These are phyloP conservation scores for Hirtodrosophila confusa DNA, from an alignment of 2,888 invertebrate species.

Conservation along the genomic window DNA sequence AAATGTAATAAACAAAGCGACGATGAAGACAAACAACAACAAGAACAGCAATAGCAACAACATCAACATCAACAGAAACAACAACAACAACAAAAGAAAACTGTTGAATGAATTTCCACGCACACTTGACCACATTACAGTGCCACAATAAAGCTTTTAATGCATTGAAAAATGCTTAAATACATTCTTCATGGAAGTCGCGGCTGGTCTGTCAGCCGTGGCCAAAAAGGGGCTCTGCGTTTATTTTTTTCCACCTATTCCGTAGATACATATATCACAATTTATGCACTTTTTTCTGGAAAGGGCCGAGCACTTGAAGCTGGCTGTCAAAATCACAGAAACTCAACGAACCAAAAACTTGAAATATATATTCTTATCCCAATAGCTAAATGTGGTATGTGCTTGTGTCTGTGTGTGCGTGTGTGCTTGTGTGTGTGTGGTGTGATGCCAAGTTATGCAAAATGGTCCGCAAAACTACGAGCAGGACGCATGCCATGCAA, in stretches of 20 bases:
- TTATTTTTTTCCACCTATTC: constrained; percentile 29
- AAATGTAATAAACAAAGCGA: constrained; percentile 76
- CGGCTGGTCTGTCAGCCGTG: constrained; percentile 2
- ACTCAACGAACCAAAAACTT: constrained; percentile 76
- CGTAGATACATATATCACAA: constrained; percentile 38
- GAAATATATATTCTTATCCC: constrained; percentile 53
- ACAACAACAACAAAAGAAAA: constrained; percentile 10
- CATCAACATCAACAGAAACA: constrained; percentile 5
- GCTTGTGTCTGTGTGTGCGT: constrained; percentile 28
- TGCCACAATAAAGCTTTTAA: constrained; percentile 31
- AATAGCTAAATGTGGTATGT: constrained; percentile 52
- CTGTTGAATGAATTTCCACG: constrained; percentile 58
- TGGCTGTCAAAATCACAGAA: constrained; percentile 73
- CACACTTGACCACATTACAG: constrained; percentile 65
- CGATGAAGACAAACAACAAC: constrained; percentile 50
- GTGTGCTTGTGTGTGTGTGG: constrained; percentile 17
- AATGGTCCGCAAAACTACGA: constrained; percentile 52
- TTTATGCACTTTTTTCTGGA: constrained; percentile 58
- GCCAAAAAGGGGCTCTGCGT: constrained; percentile 8
- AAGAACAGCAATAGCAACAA: constrained; percentile 6
- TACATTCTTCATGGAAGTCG: constrained; percentile 23
- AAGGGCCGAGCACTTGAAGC: constrained; percentile 53
- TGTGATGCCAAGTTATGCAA: constrained; percentile 66
- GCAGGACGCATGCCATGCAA: constrained; percentile 69
- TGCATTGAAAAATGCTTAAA: constrained; percentile 43